Conservation (phyloP, 2,797 vertebrate genomes). For the Steatocranus sp. region DNA sequence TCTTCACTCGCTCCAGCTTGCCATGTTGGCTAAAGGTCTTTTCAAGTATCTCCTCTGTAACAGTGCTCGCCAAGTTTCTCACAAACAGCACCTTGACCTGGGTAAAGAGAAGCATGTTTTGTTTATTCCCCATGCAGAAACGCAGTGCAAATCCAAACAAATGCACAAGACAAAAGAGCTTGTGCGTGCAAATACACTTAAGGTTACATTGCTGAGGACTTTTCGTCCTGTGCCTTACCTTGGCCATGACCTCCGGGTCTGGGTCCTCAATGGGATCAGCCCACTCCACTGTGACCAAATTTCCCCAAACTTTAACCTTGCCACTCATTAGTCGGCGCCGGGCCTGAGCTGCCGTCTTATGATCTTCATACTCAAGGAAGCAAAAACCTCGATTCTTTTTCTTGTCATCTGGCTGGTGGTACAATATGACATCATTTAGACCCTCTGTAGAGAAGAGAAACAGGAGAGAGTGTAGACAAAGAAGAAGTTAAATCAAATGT, state of each 20-base stretch:
- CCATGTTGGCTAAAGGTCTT: slow-evolving; percentile 96
- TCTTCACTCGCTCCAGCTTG: slow-evolving; percentile 97
- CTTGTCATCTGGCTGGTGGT: slow-evolving; percentile 98
- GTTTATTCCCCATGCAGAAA: neutral
- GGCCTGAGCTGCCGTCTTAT: slow-evolving; percentile 97
- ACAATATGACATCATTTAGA: slow-evolving; percentile 98
- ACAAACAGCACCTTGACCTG: slow-evolving; percentile 99
- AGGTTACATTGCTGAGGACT: neutral
- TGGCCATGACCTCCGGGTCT: slow-evolving; percentile 98
- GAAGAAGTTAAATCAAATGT: neutral
- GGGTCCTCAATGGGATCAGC: slow-evolving; percentile 99
- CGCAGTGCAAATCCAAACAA: neutral
- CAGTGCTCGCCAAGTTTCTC: slow-evolving; percentile 94
- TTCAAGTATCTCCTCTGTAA: slow-evolving; percentile 98
- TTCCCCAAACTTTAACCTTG: slow-evolving; percentile 99
- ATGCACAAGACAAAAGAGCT: neutral
- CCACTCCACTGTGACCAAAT: slow-evolving; percentile 98
- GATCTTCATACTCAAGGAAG: slow-evolving; percentile 99
- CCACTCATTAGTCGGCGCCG: slow-evolving; percentile 97
- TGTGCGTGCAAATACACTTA: neutral
- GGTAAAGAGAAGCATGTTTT: neutral
- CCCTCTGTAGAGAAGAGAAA: slow-evolving; percentile 80
- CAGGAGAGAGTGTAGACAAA: neutral
- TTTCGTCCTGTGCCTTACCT: slow-evolving; percentile 73
- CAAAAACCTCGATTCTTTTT: slow-evolving; percentile 99